These are phyloP conservation scores for Microtus pennsylvanicus DNA, from an alignment of 2,113 vertebrate species.

Conservation along the genomic window DNA sequence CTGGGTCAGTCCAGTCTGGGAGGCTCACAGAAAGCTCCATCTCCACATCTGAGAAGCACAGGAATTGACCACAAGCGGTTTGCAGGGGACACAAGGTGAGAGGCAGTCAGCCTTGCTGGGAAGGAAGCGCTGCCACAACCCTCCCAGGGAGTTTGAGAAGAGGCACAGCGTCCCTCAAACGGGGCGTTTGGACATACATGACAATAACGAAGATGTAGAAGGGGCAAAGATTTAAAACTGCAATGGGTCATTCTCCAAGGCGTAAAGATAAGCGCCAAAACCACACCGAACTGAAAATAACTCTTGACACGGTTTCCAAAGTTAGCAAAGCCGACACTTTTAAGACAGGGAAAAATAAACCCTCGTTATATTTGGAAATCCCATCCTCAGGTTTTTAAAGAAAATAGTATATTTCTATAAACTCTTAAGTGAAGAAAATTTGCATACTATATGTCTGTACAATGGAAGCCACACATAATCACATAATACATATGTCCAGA, in stretches of 20 bases:
- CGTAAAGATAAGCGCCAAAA: slow-evolving; percentile 41
- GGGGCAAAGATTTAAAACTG: slow-evolving; percentile 2
- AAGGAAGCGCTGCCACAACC: neutral
- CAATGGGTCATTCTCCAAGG: neutral
- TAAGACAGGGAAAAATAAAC: neutral
- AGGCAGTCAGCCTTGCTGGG: neutral
- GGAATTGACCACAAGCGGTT: neutral
- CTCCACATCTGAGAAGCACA: neutral
- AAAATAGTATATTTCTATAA: slow-evolving; percentile 46
- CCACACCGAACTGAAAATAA: slow-evolving; percentile 24
- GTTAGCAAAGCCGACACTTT: slow-evolving; percentile 12
- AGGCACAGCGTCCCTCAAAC: neutral
- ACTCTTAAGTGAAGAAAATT: slow-evolving; percentile 42
- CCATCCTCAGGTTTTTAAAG: neutral
- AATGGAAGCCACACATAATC: neutral
- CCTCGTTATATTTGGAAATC: slow-evolving; percentile 5
- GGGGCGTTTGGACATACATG: neutral
- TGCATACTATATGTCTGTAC: slow-evolving; percentile 21
- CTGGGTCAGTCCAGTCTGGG: neutral
- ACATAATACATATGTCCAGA: neutral
- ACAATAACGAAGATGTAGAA: neutral
- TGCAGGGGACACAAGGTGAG: neutral
- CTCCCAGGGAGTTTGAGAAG: neutral
- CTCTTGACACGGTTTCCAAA: slow-evolving; percentile 26
- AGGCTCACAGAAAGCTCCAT: neutral